Evolutionary conservation across 2,888 invertebrate genomes (phyloP).

Genomic region (Amblyteles armatorius): DNA sequence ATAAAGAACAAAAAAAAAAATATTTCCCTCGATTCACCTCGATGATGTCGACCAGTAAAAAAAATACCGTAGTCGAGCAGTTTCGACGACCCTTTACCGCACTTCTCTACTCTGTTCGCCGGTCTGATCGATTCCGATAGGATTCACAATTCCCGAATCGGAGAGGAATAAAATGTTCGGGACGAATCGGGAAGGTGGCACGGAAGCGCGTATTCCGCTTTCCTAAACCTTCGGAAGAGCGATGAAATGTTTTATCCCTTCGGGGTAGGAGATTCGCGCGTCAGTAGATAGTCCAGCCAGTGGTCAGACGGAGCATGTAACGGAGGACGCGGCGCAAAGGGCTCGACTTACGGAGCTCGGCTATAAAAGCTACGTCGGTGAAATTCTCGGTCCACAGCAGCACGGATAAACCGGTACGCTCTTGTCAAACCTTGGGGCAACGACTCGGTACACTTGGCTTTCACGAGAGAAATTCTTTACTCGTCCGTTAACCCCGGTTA

Average conservation of each 20-base stretch:
- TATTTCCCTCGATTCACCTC: no score
- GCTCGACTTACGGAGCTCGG: conserved; percentile 14
- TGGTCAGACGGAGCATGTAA: conserved; percentile 49
- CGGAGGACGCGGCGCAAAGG: background rate
- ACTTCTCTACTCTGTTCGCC: background rate
- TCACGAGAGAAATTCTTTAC: background rate
- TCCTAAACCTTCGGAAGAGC: background rate
- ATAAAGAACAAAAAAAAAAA: no score
- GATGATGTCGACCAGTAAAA: no score
- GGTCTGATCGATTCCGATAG: conserved; percentile 23
- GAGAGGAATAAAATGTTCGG: conserved; percentile 15
- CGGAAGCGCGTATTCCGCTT: background rate
- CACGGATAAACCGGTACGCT: conserved; percentile 1
- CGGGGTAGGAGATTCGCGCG: conserved; percentile 19
- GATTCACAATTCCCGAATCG: conserved; percentile 14
- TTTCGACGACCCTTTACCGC: no score
- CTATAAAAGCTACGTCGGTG: conserved; percentile 26
- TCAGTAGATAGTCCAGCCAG: conserved; percentile 36
- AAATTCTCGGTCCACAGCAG: background rate
- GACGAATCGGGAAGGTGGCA: conserved; percentile 13
- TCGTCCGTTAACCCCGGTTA: background rate
- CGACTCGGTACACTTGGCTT: conserved; percentile 2
- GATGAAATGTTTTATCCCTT: conserved; percentile 38
- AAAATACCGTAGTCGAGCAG: no score
- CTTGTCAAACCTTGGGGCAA: background rate